phyloP scores from a whole-genome alignment of 2,113 vertebrate species.

The Brachyistius frenatus region DNA sequence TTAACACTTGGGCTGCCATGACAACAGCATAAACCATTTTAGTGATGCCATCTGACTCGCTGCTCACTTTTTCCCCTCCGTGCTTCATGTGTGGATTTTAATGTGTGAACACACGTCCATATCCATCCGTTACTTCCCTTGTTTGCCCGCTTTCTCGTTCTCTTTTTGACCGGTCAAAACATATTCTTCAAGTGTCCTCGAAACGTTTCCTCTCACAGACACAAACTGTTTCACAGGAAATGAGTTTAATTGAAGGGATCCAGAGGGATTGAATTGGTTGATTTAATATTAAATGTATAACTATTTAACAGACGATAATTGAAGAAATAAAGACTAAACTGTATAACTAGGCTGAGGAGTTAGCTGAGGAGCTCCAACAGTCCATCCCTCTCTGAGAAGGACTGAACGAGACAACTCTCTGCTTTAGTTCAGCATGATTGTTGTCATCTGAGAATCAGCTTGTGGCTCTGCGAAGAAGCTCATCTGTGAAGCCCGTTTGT shows the following conservation, averaged over 20 bases:
- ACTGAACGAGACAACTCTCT: constrained; percentile 21
- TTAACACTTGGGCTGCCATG: constrained; percentile 66
- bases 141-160: not conserved
- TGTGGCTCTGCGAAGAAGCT: constrained; percentile 45
- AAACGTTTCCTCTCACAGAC: not conserved
- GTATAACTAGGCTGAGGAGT: not conserved
- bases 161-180: not conserved
- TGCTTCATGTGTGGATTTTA: constrained; percentile 12
- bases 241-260: not conserved
- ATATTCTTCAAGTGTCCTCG: not conserved
- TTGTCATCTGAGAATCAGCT: constrained; percentile 38
- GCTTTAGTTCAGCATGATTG: constrained; percentile 27
- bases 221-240: not conserved
- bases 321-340: constrained; percentile 2
- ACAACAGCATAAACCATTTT: constrained; percentile 72
- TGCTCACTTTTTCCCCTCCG: constrained; percentile 73
- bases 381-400: constrained; percentile 11
- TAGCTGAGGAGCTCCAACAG: not conserved
- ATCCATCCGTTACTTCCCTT: not conserved
- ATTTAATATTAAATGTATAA: constrained; percentile 3
- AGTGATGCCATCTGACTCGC: constrained; percentile 73
- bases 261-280: not conserved
- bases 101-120: constrained; percentile 7
- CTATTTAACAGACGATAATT: not conserved
- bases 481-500: constrained; percentile 61